Evolutionary conservation across 2,113 vertebrate genomes (phyloP).

Genomic region (Gallinago paraguaiae): DNA sequence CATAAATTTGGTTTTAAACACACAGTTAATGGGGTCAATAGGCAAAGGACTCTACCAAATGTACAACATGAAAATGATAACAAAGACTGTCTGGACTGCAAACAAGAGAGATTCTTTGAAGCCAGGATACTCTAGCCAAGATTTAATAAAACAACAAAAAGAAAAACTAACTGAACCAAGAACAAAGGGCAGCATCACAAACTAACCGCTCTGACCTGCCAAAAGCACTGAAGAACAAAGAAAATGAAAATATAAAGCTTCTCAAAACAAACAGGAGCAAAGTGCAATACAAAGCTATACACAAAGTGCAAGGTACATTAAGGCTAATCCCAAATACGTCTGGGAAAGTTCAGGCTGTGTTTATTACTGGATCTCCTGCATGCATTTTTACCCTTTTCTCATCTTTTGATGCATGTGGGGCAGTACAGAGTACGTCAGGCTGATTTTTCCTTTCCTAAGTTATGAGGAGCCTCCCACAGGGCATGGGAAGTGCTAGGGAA

Average conservation of each 20-base stretch:
- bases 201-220: neutral
- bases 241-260: slow-evolving; percentile 21
- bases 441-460: neutral
- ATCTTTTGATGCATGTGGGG: neutral
- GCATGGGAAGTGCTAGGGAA: neutral
- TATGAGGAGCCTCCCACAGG: neutral
- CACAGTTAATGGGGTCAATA: slow-evolving; percentile 7
- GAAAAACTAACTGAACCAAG: slow-evolving; percentile 17
- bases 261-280: slow-evolving; percentile 36
- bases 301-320: neutral
- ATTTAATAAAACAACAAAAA: slow-evolving; percentile 53
- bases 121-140: neutral
- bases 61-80: neutral
- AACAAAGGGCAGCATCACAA: slow-evolving; percentile 26
- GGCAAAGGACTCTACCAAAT: neutral
- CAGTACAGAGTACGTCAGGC: neutral
- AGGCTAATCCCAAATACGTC: neutral
- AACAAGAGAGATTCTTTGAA: slow-evolving; percentile 31
- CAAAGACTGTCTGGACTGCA: neutral
- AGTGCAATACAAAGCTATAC: neutral
- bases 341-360: neutral
- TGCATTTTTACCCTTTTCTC: neutral
- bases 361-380: neutral
- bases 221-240: slow-evolving; percentile 24
- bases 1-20: slow-evolving; percentile 2